A percentile compares a stretch with the other conserved stretches of the same genome.
Evolutionary conservation across 2,797 vertebrate genomes (phyloP).

Genomic region (Paedocypris micromegethes): DNA sequence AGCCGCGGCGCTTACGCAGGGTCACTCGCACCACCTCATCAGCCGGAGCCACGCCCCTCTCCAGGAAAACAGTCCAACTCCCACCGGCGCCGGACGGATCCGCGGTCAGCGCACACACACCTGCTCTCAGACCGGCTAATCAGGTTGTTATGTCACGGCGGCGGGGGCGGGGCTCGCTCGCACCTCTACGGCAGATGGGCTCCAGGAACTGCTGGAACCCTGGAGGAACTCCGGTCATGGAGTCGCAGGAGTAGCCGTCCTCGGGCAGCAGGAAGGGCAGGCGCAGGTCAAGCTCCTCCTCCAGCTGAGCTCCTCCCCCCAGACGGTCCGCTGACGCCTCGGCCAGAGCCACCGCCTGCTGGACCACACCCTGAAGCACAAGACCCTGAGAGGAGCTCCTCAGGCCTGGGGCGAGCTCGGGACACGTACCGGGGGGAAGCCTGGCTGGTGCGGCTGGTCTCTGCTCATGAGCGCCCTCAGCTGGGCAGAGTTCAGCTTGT

Average conservation of each 20-base stretch:
- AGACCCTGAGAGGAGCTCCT: too few species aligned
- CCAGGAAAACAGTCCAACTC: conserved; percentile 86
- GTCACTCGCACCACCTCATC: conserved; percentile 75
- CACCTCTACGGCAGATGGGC: conserved; percentile 83
- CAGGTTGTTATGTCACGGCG: not conserved
- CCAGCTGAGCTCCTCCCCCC: conserved; percentile 74
- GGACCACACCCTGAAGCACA: too few species aligned
- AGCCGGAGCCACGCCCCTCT: conserved; percentile 69
- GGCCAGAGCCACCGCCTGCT: conserved; percentile 72
- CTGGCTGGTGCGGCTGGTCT: conserved; percentile 82
- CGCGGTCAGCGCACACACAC: conserved; percentile 77
- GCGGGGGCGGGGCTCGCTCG: too few species aligned
- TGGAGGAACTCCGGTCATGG: conserved; percentile 80
- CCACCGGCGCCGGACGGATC: conserved; percentile 72
- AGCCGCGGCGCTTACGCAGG: conserved; percentile 79
- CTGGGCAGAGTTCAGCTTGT: conserved; percentile 89
- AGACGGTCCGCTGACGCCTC: conserved; percentile 76
- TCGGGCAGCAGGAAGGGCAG: conserved; percentile 91
- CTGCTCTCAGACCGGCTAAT: conserved; percentile 58
- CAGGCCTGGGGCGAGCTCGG: too few species aligned
- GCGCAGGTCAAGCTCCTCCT: conserved; percentile 86
- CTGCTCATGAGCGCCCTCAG: conserved; percentile 77
- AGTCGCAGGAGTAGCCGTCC: conserved; percentile 88
- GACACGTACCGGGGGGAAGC: conserved; percentile 77
- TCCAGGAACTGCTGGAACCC: conserved; percentile 90